Evolutionary conservation across 2,797 vertebrate species (phyloP), one percentile per base, ranked within the genome.

Genomic region (Chloroceryle amazona): DNA sequence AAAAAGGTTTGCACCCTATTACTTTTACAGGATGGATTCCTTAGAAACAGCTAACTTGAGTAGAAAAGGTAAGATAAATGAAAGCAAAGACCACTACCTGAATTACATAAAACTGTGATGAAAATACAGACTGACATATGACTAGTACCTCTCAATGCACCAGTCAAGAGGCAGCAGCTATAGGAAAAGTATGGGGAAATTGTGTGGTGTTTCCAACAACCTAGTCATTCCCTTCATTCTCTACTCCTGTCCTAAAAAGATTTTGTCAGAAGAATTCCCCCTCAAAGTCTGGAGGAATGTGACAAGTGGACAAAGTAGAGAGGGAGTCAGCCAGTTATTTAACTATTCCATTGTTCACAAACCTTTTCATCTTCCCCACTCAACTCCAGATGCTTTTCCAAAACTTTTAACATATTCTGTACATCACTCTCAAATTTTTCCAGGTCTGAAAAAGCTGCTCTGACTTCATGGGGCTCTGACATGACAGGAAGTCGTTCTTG

Each of bases 331-430:
- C n/a, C 19, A n/a, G 25, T 74, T 81, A 73, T 54, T 92, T 72
- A 70, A 49, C 76, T 82, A 11, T 84, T 68, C 7, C 42, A 58
- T 29, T 49, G 41, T 29, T 75, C 76, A 96, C 98, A 65, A 76
- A 99, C 99, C 99, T 99, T 98, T 94, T 99, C 99, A 73, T 99
- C 98, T 80, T 99, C 99, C 52, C 98, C 98, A 74, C 94, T 89
- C 52, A 96, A 89, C 31, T 99, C 98, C 89, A 98, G 95, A 76
- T 98, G 98, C 73, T 98, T 98, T 81, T 99, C 99, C 70, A 99
- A 97, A 83, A 98, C 47, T 93, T 93, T 98, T 89, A 99, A 96
- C 52, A 97, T 98, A 66, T 96, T 98, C 94, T 98, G 98, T 72
- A 99, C 54, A 46, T 99, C 99, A 35, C 70, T 87, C 90, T 99